Evolutionary conservation across 1,140 invertebrate genomes (phyloP).

Genomic region (Drosophila busckii): DNA sequence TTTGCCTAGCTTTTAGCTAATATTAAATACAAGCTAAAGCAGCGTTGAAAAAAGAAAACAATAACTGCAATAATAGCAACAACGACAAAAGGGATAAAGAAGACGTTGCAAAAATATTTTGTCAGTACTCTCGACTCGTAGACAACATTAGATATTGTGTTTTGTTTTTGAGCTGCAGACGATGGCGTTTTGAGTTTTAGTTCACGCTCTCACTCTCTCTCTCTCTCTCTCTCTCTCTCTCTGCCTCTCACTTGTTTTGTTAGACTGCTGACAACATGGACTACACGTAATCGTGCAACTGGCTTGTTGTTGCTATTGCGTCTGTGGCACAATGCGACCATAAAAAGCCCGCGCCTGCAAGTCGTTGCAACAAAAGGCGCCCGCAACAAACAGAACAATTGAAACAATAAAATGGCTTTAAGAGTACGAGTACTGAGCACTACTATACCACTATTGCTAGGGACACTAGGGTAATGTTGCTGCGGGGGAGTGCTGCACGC

Average conservation of each 20-base stretch:
- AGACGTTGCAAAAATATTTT: slow-evolving; percentile 65
- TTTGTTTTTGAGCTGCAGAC: slow-evolving; percentile 71
- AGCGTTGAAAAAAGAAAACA: neutral
- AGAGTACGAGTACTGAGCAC: slow-evolving; percentile 17
- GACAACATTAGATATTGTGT: slow-evolving; percentile 75
- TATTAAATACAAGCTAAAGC: slow-evolving; percentile 52
- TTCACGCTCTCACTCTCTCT: neutral
- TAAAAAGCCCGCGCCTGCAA: slow-evolving; percentile 52
- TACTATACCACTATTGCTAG: too few species aligned
- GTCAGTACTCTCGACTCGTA: too few species aligned
- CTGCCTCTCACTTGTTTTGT: neutral
- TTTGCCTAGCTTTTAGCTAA: slow-evolving; percentile 55
- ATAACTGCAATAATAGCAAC: slow-evolving; percentile 8
- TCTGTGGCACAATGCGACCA: slow-evolving; percentile 59
- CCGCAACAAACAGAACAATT: slow-evolving; percentile 52
- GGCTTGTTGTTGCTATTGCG: slow-evolving; percentile 8
- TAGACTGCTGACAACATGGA: slow-evolving; percentile 29
- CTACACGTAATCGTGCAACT: slow-evolving; percentile 14
- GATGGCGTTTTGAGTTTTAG: slow-evolving; percentile 42
- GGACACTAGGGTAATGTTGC: neutral
- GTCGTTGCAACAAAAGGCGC: slow-evolving; percentile 48
- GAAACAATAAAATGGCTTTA: slow-evolving; percentile 72
- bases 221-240: slow-evolving; percentile 2
- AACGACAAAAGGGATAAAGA: slow-evolving; percentile 24
- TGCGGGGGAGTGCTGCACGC: slow-evolving; percentile 7